Evolutionary conservation across 2,888 invertebrate genomes (phyloP), one percentile per base, ranked within the genome.

Genomic region (Scaptomyza caliginosa): DNA sequence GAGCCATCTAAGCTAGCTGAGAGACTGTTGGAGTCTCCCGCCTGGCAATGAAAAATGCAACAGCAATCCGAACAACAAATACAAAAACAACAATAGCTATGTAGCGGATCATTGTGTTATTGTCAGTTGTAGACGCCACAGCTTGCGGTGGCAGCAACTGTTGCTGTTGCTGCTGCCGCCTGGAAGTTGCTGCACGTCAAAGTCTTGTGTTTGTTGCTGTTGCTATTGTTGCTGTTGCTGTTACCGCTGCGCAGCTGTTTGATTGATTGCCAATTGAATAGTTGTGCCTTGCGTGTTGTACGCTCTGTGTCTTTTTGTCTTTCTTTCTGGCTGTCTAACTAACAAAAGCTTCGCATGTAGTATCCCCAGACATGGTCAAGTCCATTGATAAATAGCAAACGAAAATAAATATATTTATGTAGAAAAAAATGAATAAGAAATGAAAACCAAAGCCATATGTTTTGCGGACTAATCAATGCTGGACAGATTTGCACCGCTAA

Each of bases 251-350:
- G 85, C 87, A 83, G 86, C 83, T 84, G 83, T 81, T 89, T 89
- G 89, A 89, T 89, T 89, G 89, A 89, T 89, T 86, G 89, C 89
- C 86, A 77, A 87, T 87, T 86, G 84, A 83, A 68, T 80, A 67
- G 68, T 73, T 82, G 72, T 79, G 74, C 58, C 67, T 69, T 74
- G 80, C 75, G 62, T 71, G 73, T 70, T 76, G 71, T 72, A 68
- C 63, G 45, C 54, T 79, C 49, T 77, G 46, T 45, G 50, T n/a
- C 66, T 68, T 67, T 77, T 67, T 3, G 26, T 26, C 26, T 26
- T 1, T 26, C 26, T 10, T 1, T 26, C 30, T 6, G 32, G 13
- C 7, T 32, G 34, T 34, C 34, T 34, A 34, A 34, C 16, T 71
- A 81, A 77, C 71, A 77, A 81, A 82, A 79, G 81, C 75, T 60